These are phyloP conservation scores for Beris morrisii DNA, from an alignment of 2,888 invertebrate species.

Conservation along the genomic window DNA sequence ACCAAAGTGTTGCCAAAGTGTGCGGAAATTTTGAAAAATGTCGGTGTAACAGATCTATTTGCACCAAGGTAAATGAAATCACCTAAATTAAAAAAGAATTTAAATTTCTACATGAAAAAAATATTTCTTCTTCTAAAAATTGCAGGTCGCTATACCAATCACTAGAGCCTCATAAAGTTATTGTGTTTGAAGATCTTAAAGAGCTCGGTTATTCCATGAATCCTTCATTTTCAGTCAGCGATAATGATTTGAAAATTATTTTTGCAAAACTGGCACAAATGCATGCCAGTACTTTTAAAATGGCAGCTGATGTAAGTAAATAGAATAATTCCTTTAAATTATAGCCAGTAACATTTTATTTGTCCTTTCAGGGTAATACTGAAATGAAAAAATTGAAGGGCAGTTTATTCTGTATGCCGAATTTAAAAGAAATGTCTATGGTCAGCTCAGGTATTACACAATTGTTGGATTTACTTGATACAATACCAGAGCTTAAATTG, in stretches of 20 bases:
- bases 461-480: not conserved
- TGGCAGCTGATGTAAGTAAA: constrained; percentile 16
- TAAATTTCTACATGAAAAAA: not conserved
- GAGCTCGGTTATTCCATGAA: constrained; percentile 12
- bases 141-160: constrained; percentile 8
- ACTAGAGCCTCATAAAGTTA: constrained; percentile 6
- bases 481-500: not conserved
- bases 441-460: constrained; percentile 2
- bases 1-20: constrained; percentile 8
- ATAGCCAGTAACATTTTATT: not conserved
- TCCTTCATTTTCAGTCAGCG: not conserved
- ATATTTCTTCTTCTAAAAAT: not conserved
- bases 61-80: constrained; percentile 8
- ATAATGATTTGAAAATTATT: constrained; percentile 3
- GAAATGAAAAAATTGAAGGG: constrained; percentile 6
- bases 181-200: constrained; percentile 21
- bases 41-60: not conserved
- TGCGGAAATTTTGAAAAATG: not conserved
- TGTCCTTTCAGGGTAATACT: constrained; percentile 9
- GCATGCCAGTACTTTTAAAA: constrained; percentile 13
- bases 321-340: not conserved
- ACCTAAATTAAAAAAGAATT: not conserved
- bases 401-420: constrained; percentile 6
- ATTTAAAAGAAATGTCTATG: constrained; percentile 6
- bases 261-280: constrained; percentile 18